Conservation (phyloP, 2,113 vertebrate species). For the Pelobates fuscus region DNA sequence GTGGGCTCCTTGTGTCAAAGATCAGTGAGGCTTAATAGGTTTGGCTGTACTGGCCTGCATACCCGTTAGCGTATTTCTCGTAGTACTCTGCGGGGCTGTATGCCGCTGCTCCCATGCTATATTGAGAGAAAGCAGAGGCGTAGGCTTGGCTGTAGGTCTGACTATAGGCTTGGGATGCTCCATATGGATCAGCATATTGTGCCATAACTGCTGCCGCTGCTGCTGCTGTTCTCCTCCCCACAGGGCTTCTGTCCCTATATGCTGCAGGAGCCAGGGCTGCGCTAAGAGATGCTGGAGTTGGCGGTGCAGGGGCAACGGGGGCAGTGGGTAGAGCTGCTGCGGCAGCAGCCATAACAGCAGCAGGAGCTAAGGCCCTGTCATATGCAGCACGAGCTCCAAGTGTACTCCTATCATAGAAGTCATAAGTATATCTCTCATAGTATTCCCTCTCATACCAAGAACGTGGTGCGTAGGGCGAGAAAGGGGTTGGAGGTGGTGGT, state of each 20-base stretch:
- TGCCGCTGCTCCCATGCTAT: conserved; percentile 57
- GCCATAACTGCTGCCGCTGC: conserved; percentile 49
- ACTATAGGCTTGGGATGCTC: conserved; percentile 52
- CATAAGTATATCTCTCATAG: conserved; percentile 60
- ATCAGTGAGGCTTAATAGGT: conserved; percentile 44
- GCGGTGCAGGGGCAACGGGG: conserved; percentile 28
- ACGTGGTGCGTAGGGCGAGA: conserved; percentile 50
- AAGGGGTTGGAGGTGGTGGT: conserved; percentile 45
- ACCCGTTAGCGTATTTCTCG: conserved; percentile 66
- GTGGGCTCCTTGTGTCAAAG: background rate
- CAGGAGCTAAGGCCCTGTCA: conserved; percentile 55
- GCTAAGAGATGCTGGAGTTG: conserved; percentile 42
- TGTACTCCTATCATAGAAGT: conserved; percentile 59
- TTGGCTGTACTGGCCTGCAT: conserved; percentile 54
- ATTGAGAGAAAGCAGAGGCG: conserved; percentile 57
- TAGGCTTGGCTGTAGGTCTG: conserved; percentile 54
- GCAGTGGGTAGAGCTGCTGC: conserved; percentile 13
- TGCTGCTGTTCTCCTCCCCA: conserved; percentile 60
- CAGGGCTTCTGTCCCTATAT: conserved; percentile 66
- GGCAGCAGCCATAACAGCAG: conserved; percentile 52
- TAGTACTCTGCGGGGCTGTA: conserved; percentile 68
- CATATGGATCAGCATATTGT: conserved; percentile 53
- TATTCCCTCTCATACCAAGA: conserved; percentile 62
- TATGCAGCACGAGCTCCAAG: conserved; percentile 58
- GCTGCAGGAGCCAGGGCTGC: conserved; percentile 41